A percentile compares a stretch with the other conserved stretches of the same genome.
Conservation (phyloP, 2,797 vertebrate genomes). For the Menidia menidia region DNA sequence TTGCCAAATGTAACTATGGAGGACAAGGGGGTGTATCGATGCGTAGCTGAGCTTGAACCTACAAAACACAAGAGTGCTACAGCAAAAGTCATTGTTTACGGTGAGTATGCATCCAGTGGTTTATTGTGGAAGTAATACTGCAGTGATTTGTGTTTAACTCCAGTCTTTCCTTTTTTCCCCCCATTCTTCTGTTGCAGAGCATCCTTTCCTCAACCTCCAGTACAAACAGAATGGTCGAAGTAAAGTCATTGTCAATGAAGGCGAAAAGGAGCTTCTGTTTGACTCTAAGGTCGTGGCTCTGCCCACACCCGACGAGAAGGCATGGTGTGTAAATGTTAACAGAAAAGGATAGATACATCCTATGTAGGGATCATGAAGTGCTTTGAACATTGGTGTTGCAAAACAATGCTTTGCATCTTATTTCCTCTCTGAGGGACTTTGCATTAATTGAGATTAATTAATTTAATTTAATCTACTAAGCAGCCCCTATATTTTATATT, state of each 20-base stretch:
- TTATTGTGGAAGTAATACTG: not conserved
- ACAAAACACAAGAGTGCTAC: constrained; percentile 17
- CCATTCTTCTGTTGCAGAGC: constrained; percentile 79
- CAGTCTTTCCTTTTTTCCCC: not conserved
- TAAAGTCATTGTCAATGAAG: constrained; percentile 65
- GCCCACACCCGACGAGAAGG: constrained; percentile 76
- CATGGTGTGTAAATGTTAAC: constrained; percentile 80
- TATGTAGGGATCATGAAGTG: not conserved
- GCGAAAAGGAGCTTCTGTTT: constrained; percentile 79
- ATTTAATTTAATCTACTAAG: too few relatives aligned
- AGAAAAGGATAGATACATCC: not conserved
- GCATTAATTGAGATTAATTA: too few relatives aligned
- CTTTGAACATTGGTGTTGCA: not conserved
- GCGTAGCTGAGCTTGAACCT: constrained; percentile 69
- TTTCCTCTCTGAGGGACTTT: too few relatives aligned
- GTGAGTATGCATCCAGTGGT: constrained; percentile 74
- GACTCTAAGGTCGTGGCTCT: constrained; percentile 84
- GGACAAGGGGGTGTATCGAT: constrained; percentile 84
- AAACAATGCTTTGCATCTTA: too few relatives aligned
- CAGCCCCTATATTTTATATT: too few relatives aligned
- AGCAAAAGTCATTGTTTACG: constrained; percentile 77
- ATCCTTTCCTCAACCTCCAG: constrained; percentile 83
- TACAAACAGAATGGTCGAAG: constrained; percentile 60
- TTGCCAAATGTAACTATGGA: constrained; percentile 83
- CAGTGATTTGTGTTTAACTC: not conserved